Conservation (phyloP, 2,888 invertebrate genomes). For the Uropetala carovei region DNA sequence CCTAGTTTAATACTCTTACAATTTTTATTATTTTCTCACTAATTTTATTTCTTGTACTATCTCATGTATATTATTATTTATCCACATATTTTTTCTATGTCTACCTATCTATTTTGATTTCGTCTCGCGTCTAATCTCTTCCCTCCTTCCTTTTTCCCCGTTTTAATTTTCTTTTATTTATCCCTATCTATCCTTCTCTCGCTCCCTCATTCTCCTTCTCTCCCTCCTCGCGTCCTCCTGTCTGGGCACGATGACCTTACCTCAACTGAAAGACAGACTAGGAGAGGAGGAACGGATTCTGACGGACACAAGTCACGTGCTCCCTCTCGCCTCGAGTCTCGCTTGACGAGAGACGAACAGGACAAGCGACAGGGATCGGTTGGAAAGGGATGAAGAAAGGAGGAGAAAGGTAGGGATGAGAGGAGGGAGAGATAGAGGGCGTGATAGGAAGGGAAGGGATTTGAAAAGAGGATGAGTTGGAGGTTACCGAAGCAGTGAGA, state of each 20-base stretch:
- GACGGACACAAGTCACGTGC: conserved; percentile 62
- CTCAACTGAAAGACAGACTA: conserved; percentile 33
- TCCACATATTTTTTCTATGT: no score
- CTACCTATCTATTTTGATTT: not conserved
- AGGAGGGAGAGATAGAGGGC: not conserved
- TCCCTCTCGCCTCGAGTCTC: conserved; percentile 58
- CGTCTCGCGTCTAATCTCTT: not conserved
- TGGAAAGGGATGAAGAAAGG: not conserved
- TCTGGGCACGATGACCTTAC: conserved; percentile 55
- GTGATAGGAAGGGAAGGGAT: not conserved
- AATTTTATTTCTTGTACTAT: no score
- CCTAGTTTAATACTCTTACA: no score
- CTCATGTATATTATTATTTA: no score
- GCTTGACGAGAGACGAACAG: conserved; percentile 54
- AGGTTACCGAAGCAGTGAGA: not conserved
- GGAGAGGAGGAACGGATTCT: not conserved
- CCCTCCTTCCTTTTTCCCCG: not conserved
- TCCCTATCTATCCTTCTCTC: not conserved
- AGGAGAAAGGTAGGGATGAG: not conserved
- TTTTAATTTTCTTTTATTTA: not conserved
- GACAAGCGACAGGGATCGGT: conserved; percentile 42
- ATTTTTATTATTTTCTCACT: no score
- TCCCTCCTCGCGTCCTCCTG: not conserved
- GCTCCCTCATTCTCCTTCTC: not conserved
- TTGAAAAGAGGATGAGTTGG: not conserved